A percentile compares a stretch with the other conserved stretches of the same genome.
phyloP scores from a whole-genome alignment of 2,888 invertebrate genomes.

The Drosophila kuntzei region DNA sequence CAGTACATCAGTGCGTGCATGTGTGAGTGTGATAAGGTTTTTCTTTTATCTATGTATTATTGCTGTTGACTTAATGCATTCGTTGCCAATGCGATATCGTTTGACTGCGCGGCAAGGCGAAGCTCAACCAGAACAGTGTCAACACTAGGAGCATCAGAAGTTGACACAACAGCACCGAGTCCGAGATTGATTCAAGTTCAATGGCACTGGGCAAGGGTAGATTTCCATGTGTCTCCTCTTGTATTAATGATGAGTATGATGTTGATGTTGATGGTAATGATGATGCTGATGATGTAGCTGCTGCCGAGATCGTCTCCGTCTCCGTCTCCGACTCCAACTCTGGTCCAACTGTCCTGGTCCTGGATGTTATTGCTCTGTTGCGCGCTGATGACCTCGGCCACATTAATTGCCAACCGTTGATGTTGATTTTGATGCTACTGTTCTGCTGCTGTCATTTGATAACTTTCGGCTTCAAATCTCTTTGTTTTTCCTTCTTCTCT shows the following conservation, averaged over 20 bases:
- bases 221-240: conserved; percentile 2
- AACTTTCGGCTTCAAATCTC: conserved; percentile 6
- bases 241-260: neutral
- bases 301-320: neutral
- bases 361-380: conserved; percentile 29
- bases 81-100: conserved; percentile 51
- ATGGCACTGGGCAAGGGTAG: conserved; percentile 27
- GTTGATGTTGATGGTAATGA: neutral
- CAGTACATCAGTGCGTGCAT: conserved; percentile 73
- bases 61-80: conserved; percentile 36
- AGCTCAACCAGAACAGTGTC: conserved; percentile 47
- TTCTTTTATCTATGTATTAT: conserved; percentile 14
- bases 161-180: conserved; percentile 46
- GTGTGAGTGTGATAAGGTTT: neutral
- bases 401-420: conserved; percentile 41
- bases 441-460: conserved; percentile 15
- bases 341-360: conserved; percentile 20
- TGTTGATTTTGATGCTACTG: conserved; percentile 7
- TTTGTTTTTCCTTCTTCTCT: neutral
- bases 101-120: conserved; percentile 36
- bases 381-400: conserved; percentile 36
- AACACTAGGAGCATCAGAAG: conserved; percentile 43
- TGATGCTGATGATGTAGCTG: neutral
- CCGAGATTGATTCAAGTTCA: conserved; percentile 46
- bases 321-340: conserved; percentile 5